Percentiles rank a stretch among this genome's conserved stretches.
These are phyloP conservation scores for Garra rufa DNA, from an alignment of 2,113 vertebrate species.

Conservation along the genomic window DNA sequence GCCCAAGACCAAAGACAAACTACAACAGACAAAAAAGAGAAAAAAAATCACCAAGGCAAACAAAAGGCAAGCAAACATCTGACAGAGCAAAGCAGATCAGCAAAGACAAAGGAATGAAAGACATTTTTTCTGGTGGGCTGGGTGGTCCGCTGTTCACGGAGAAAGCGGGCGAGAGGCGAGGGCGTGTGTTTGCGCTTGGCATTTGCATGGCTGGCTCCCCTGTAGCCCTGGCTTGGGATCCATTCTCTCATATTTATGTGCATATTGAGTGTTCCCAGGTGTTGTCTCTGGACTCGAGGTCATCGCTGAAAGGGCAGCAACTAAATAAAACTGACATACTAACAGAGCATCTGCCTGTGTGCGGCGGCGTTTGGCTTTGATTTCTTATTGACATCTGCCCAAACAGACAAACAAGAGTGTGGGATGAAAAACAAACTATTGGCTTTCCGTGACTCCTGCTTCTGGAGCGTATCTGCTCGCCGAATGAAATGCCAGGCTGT, in stretches of 20 bases:
- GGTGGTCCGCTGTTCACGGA: constrained; percentile 9
- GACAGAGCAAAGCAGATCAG: constrained; percentile 37
- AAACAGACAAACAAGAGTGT: constrained; percentile 53
- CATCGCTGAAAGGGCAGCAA: constrained; percentile 77
- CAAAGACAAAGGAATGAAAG: constrained; percentile 58
- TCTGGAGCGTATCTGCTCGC: constrained; percentile 11
- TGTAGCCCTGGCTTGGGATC: constrained; percentile 70
- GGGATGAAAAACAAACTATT: constrained; percentile 60
- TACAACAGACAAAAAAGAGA: not conserved
- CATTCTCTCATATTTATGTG: constrained; percentile 76
- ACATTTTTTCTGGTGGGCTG: constrained; percentile 40
- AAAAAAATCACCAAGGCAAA: constrained; percentile 64
- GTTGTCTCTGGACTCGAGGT: constrained; percentile 76
- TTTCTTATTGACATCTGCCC: constrained; percentile 57
- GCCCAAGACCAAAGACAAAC: not conserved
- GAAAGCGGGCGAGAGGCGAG: constrained; percentile 48
- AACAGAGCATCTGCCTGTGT: constrained; percentile 48
- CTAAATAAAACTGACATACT: constrained; percentile 71
- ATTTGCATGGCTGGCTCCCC: constrained; percentile 74
- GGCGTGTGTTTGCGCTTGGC: constrained; percentile 56
- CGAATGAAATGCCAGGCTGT: constrained; percentile 43
- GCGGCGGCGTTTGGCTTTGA: constrained; percentile 47
- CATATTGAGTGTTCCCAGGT: constrained; percentile 81
- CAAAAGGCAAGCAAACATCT: constrained; percentile 30
- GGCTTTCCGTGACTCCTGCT: constrained; percentile 61